These are phyloP conservation scores for Lasiurus cinereus DNA, from an alignment of 2,113 vertebrate species.

Conservation along the genomic window DNA sequence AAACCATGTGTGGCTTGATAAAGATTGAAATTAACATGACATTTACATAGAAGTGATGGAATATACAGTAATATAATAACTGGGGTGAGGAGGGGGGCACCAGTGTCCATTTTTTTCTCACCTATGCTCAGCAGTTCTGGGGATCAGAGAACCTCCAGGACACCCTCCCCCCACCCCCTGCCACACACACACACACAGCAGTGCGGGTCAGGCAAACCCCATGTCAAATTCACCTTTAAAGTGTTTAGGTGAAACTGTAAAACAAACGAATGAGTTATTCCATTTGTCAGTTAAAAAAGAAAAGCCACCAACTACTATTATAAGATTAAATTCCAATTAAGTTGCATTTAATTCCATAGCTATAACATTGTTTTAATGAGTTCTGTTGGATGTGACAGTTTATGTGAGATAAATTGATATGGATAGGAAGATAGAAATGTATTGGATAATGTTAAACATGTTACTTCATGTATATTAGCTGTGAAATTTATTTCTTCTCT, in stretches of 20 bases:
- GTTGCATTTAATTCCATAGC: conserved; percentile 88
- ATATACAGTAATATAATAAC: conserved; percentile 93
- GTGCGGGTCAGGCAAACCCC: conserved; percentile 88
- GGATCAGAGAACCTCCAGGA: conserved; percentile 89
- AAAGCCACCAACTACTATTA: conserved; percentile 90
- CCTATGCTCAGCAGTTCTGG: conserved; percentile 88
- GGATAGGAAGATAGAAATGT: conserved; percentile 87
- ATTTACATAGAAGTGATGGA: conserved; percentile 96
- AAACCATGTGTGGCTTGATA: conserved; percentile 92
- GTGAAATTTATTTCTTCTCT: conserved; percentile 87
- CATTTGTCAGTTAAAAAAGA: conserved; percentile 91
- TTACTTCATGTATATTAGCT: conserved; percentile 87
- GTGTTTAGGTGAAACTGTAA: conserved; percentile 87
- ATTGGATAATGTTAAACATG: conserved; percentile 86
- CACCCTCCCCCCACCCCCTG: neutral
- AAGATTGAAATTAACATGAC: conserved; percentile 97
- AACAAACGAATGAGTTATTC: conserved; percentile 93
- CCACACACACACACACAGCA: conserved; percentile 83
- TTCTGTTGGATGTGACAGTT: conserved; percentile 92
- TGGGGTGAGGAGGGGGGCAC: conserved; percentile 90
- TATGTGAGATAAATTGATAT: conserved; percentile 89
- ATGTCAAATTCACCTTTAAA: conserved; percentile 88
- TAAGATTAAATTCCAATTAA: conserved; percentile 93
- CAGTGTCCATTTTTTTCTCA: conserved; percentile 84
- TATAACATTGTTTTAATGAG: conserved; percentile 91